A percentile compares a stretch with the other conserved stretches of the same genome.
Evolutionary conservation across 2,888 invertebrate genomes (phyloP).

Genomic region (Ptychoptera albimana): DNA sequence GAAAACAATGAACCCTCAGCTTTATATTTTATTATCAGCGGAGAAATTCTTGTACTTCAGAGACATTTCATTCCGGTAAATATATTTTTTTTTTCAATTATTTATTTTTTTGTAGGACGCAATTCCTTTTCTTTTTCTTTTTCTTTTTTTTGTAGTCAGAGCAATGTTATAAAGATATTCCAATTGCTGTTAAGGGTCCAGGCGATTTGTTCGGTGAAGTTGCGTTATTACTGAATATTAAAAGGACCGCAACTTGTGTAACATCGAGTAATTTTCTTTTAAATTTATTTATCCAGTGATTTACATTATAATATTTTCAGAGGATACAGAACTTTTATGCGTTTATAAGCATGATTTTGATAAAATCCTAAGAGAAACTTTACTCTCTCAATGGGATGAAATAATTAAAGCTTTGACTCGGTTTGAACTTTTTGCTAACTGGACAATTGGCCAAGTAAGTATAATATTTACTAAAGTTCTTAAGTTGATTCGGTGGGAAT

Average conservation of each 20-base stretch:
- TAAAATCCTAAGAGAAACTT: conserved; percentile 16
- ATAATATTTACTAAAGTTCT: neutral
- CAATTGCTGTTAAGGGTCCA: conserved; percentile 35
- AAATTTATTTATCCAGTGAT: neutral
- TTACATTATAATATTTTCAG: conserved; percentile 18
- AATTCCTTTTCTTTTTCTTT: neutral
- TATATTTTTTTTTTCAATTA: neutral
- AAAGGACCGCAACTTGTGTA: conserved; percentile 42
- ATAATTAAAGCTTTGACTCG: conserved; percentile 19
- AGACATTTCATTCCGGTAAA: conserved; percentile 7
- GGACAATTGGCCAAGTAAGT: conserved; percentile 19
- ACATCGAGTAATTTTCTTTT: conserved; percentile 31
- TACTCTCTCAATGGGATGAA: conserved; percentile 23
- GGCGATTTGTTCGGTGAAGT: conserved; percentile 54
- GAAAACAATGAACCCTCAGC: conserved; percentile 42
- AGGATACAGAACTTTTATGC: conserved; percentile 43
- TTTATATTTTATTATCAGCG: conserved; percentile 47
- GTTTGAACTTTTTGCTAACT: conserved; percentile 23
- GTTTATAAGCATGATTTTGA: conserved; percentile 44
- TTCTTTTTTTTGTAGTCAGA: neutral
- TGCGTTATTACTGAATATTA: conserved; percentile 42
- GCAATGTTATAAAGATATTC: conserved; percentile 22
- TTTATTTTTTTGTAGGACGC: neutral
- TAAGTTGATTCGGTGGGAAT: too few relatives aligned
- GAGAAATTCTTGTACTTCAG: conserved; percentile 31